These are phyloP conservation scores for Ormyrus pomaceus DNA, from an alignment of 2,888 invertebrate genomes.

Conservation along the genomic window DNA sequence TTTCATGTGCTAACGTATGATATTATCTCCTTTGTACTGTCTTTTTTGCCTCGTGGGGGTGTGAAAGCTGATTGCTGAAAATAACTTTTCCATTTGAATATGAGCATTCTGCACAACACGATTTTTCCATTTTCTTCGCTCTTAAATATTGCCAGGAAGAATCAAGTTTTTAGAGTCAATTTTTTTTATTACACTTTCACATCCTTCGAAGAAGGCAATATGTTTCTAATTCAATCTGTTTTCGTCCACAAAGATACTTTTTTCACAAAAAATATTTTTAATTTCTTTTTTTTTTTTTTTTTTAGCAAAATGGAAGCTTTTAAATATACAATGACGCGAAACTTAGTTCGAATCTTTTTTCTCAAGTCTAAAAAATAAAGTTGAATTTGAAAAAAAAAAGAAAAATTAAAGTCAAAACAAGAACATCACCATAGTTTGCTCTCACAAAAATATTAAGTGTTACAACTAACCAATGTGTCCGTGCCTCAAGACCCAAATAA, in stretches of 20 bases:
- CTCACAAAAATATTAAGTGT: slow-evolving; percentile 29
- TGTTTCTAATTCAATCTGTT: background rate
- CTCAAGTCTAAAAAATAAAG: no score
- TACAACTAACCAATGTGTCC: background rate
- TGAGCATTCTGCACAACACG: background rate
- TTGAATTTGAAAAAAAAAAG: background rate
- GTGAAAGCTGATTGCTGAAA: slow-evolving; percentile 32
- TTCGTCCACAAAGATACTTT: no score
- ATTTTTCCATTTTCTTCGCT: no score
- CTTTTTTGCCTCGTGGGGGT: slow-evolving; percentile 1
- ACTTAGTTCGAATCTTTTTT: no score
- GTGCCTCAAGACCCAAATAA: slow-evolving; percentile 8
- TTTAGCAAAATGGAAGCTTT: no score
- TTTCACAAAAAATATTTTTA: background rate
- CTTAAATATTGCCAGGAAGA: no score
- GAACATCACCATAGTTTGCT: slow-evolving; percentile 18
- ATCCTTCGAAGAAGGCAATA: slow-evolving; percentile 13
- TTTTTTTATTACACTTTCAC: slow-evolving; percentile 23
- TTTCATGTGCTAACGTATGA: slow-evolving; percentile 33
- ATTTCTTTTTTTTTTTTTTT: background rate
- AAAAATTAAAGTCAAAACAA: background rate
- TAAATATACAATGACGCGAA: no score
- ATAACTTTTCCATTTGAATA: slow-evolving; percentile 16
- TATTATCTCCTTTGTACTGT: background rate
- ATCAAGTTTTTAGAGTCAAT: background rate